Evolutionary conservation across 2,888 invertebrate species (phyloP).

Genomic region (Nomada fucata): DNA sequence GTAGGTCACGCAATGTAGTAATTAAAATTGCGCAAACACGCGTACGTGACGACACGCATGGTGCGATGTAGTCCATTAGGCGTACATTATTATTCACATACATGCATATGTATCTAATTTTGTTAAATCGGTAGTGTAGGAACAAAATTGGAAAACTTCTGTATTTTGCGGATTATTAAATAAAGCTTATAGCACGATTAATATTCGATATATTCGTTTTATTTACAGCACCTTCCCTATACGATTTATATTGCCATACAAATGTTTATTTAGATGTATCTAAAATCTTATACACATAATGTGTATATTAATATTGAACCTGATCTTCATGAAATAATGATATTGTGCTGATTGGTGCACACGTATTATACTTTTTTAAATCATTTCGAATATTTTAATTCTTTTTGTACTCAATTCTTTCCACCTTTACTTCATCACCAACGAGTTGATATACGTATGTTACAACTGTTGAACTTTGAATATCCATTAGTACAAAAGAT

Average conservation of each 20-base stretch:
- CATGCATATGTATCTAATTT: neutral
- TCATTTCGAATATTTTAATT: constrained; percentile 85
- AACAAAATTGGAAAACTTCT: neutral
- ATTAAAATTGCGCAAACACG: constrained; percentile 25
- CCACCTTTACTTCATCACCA: constrained; percentile 99
- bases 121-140: no score
- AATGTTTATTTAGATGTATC: constrained; percentile 50
- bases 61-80: constrained; percentile 1
- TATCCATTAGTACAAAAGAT: constrained; percentile 99
- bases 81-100: no score
- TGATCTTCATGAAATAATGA: constrained; percentile 16
- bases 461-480: constrained; percentile 98
- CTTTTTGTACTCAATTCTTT: constrained; percentile 98
- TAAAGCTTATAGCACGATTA: constrained; percentile 7
- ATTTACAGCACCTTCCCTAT: constrained; percentile 70
- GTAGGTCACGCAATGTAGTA: constrained; percentile 28
- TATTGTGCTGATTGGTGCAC: constrained; percentile 7
- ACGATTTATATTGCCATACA: constrained; percentile 53
- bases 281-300: constrained; percentile 27
- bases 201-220: constrained; percentile 54
- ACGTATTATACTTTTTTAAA: constrained; percentile 11
- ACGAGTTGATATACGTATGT: constrained; percentile 99
- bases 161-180: constrained; percentile 14
- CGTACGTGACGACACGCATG: constrained; percentile 67
- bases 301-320: constrained; percentile 26